These are phyloP conservation scores for Arrhamphus sclerolepis DNA, from an alignment of 2,797 vertebrate species.

Conservation along the genomic window DNA sequence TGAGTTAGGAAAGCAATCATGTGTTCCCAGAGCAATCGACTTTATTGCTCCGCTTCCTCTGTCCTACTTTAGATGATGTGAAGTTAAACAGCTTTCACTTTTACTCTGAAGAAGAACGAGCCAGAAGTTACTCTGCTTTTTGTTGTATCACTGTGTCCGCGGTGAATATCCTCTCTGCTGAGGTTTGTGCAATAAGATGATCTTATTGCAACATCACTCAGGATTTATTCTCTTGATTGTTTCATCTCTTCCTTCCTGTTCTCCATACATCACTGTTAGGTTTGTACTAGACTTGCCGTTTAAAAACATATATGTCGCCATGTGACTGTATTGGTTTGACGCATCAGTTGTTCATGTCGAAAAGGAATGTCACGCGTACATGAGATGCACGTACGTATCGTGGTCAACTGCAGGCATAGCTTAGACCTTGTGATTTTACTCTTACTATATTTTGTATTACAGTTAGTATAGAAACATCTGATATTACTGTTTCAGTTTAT, in stretches of 20 bases:
- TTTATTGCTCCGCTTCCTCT: conserved; percentile 50
- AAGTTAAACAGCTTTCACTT: conserved; percentile 28
- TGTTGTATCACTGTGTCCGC: conserved; percentile 27
- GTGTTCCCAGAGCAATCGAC: conserved; percentile 40
- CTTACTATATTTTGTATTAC: too few species aligned
- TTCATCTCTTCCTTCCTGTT: conserved; percentile 4
- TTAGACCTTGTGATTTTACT: too few species aligned
- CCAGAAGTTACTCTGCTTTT: conserved; percentile 16
- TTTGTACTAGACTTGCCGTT: too few species aligned
- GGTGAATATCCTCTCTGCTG: conserved; percentile 36
- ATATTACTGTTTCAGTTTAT: too few species aligned
- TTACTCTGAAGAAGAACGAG: conserved; percentile 37
- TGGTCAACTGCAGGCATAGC: too few species aligned
- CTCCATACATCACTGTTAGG: too few species aligned
- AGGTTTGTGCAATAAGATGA: conserved; percentile 45
- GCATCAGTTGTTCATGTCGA: too few species aligned
- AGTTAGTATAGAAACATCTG: too few species aligned
- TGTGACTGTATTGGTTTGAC: too few species aligned
- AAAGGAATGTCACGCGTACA: too few species aligned
- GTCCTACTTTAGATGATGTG: conserved; percentile 51
- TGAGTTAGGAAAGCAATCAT: conserved; percentile 60
- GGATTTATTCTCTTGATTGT: conserved; percentile 7
- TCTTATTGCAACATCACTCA: conserved; percentile 40
- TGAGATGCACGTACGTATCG: too few species aligned
- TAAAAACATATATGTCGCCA: too few species aligned